A percentile compares a stretch with the other conserved stretches of the same genome.
These are phyloP conservation scores for Alfaro cultratus DNA, from an alignment of 2,797 vertebrate genomes.

Conservation along the genomic window DNA sequence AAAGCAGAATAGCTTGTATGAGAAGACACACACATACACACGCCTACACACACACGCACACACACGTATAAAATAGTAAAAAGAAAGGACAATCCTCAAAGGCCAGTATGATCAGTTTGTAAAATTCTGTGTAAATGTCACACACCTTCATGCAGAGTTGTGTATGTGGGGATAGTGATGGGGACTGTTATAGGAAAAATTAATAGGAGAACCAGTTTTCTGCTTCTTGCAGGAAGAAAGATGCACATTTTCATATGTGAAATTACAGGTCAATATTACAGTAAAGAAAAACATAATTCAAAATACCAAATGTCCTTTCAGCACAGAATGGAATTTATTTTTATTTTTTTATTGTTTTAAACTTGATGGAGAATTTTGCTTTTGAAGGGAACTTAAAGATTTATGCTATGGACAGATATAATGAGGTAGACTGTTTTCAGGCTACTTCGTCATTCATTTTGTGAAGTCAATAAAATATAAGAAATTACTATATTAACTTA, in stretches of 20 bases:
- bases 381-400: not conserved
- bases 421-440: not conserved
- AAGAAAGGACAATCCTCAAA: constrained; percentile 3
- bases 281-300: not conserved
- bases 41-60: accelerated
- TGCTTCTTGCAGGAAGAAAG: not conserved
- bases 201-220: not conserved
- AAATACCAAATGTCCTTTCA: not conserved
- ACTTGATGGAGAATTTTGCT: not conserved
- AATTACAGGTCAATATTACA: not conserved
- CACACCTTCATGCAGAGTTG: not conserved
- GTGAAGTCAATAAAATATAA: too few relatives aligned
- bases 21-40: not conserved
- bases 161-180: not conserved
- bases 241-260: not conserved
- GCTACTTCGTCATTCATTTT: too few relatives aligned
- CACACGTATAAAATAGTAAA: not conserved
- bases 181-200: not conserved
- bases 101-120: constrained; percentile 2
- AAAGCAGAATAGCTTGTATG: constrained; percentile 6
- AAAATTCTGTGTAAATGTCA: constrained; percentile 28
- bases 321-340: not conserved
- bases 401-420: not conserved
- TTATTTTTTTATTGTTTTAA: not conserved
- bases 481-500: too few relatives aligned